Conservation (phyloP, 2,113 vertebrate genomes). For the Telmatochromis bifrenatus region DNA sequence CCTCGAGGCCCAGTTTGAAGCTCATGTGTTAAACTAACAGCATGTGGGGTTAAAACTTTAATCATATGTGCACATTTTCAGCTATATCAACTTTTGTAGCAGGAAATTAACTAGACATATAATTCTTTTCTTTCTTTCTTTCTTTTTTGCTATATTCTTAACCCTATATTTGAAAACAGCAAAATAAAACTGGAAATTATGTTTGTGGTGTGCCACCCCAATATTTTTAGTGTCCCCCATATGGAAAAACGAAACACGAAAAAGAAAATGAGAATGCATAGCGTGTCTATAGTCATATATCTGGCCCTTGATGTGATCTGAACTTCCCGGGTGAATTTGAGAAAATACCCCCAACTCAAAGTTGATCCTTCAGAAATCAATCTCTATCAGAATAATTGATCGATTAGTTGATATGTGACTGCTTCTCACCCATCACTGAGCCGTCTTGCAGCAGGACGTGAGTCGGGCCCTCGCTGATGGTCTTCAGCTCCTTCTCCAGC, state of each 20-base stretch:
- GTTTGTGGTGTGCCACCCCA: background rate
- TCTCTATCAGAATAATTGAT: fast-evolving
- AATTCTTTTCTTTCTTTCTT: background rate
- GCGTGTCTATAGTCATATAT: background rate
- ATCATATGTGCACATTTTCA: background rate
- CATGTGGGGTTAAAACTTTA: background rate
- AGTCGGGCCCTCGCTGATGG: background rate
- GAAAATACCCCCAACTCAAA: background rate
- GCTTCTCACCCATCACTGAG: slow-evolving; percentile 3
- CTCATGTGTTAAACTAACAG: background rate
- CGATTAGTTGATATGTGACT: background rate
- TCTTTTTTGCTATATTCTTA: background rate
- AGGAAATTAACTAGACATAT: background rate
- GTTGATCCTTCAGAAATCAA: background rate
- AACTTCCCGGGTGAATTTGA: background rate
- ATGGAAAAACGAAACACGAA: background rate
- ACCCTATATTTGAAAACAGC: fast-evolving
- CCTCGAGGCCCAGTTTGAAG: background rate
- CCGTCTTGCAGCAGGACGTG: background rate
- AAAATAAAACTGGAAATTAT: background rate
- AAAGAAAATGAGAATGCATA: background rate
- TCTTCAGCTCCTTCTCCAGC: slow-evolving; percentile 53
- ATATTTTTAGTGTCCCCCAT: background rate
- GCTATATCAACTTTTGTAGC: background rate
- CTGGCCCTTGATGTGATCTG: background rate